A percentile compares a stretch with the other conserved stretches of the same genome.
Conservation (phyloP, 2,888 invertebrate species). For the Cotesia congregata region DNA sequence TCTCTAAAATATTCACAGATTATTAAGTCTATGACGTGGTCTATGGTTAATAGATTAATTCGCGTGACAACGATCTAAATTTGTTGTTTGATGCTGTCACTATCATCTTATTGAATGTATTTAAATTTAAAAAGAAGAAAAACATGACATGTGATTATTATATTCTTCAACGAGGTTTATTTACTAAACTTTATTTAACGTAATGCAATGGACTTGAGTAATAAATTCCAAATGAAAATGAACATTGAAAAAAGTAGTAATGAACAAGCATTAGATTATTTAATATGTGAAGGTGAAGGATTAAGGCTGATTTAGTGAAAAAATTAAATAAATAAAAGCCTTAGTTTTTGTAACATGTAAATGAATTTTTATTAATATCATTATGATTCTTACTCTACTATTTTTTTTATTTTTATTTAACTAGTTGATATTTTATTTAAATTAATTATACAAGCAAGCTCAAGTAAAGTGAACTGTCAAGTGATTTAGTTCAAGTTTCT, state of each 20-base stretch:
- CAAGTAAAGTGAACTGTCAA: slow-evolving; percentile 44
- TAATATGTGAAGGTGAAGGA: slow-evolving; percentile 40
- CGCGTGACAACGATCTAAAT: slow-evolving; percentile 56
- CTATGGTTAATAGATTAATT: slow-evolving; percentile 57
- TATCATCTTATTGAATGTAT: slow-evolving; percentile 19
- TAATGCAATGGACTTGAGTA: not conserved
- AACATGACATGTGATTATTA: not conserved
- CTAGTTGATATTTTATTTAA: slow-evolving; percentile 33
- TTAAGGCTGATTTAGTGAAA: slow-evolving; percentile 40
- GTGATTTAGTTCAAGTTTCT: slow-evolving; percentile 56
- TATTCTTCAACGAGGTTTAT: not conserved
- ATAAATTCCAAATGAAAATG: slow-evolving; percentile 15
- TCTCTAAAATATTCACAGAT: slow-evolving; percentile 49
- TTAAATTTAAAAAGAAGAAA: not conserved
- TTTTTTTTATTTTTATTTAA: slow-evolving; percentile 34
- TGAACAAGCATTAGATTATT: slow-evolving; percentile 41
- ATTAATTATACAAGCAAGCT: slow-evolving; percentile 46
- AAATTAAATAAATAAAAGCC: slow-evolving; percentile 42
- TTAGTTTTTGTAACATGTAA: slow-evolving; percentile 50
- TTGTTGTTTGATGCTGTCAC: slow-evolving; percentile 47
- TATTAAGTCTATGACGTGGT: slow-evolving; percentile 65
- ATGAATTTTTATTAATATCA: slow-evolving; percentile 54
- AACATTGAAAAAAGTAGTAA: not conserved
- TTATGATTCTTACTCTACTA: slow-evolving; percentile 27
- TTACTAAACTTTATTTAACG: not conserved